Percentiles rank a stretch among this genome's conserved stretches.
Conservation (phyloP, 2,888 invertebrate species). For the Drosophila maculinotata region DNA sequence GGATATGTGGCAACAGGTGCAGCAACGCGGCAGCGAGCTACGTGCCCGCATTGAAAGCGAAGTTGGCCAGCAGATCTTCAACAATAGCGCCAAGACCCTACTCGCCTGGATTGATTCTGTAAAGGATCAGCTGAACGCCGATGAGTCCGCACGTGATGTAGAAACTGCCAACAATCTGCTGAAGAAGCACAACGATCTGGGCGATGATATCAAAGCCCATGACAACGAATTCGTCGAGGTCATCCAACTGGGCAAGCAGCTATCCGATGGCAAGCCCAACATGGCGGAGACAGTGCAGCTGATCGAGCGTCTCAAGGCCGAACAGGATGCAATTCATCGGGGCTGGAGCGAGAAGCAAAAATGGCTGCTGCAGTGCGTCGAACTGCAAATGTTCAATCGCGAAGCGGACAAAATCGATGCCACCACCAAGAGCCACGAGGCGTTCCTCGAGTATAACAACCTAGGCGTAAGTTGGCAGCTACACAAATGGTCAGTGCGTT, state of each 20-base stretch:
- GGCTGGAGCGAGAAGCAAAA: slow-evolving; percentile 95
- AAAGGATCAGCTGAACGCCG: slow-evolving; percentile 91
- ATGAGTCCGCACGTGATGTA: slow-evolving; percentile 93
- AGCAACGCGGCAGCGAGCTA: slow-evolving; percentile 93
- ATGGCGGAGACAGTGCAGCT: slow-evolving; percentile 91
- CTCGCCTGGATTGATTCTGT: slow-evolving; percentile 93
- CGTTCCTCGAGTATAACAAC: slow-evolving; percentile 95
- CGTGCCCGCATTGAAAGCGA: slow-evolving; percentile 95
- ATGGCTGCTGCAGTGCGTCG: slow-evolving; percentile 94
- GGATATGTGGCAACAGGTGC: slow-evolving; percentile 94
- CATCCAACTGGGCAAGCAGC: slow-evolving; percentile 91
- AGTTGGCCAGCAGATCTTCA: slow-evolving; percentile 95
- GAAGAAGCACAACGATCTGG: slow-evolving; percentile 95
- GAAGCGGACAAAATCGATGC: slow-evolving; percentile 99
- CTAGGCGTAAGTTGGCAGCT: slow-evolving; percentile 89
- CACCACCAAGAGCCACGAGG: slow-evolving; percentile 96
- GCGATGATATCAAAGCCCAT: slow-evolving; percentile 95
- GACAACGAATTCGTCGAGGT: slow-evolving; percentile 95
- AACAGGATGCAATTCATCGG: slow-evolving; percentile 91
- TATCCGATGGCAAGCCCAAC: slow-evolving; percentile 90
- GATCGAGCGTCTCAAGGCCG: slow-evolving; percentile 89
- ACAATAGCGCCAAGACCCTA: slow-evolving; percentile 90
- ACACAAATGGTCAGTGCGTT: not conserved
- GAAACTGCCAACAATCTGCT: slow-evolving; percentile 95
- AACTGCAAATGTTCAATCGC: slow-evolving; percentile 95